A percentile compares a stretch with the other conserved stretches of the same genome.
Evolutionary conservation across 1,140 invertebrate species (phyloP).

Genomic region (Ruditapes philippinarum): DNA sequence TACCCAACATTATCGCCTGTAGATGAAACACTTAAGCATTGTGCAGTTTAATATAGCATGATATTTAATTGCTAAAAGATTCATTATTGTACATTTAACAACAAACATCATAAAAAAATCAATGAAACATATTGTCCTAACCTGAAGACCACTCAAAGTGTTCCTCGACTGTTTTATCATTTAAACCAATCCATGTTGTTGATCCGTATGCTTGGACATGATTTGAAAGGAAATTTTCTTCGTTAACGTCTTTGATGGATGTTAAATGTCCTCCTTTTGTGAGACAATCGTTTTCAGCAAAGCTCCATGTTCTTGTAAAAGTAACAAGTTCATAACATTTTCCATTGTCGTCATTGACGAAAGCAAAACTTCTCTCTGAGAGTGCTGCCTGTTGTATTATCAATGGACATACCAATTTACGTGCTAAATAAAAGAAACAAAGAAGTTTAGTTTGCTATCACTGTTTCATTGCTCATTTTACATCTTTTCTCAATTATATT

Average conservation of each 20-base stretch:
- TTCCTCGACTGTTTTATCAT: background rate
- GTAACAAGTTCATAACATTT: conserved; percentile 29
- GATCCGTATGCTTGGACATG: background rate
- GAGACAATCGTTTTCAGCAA: background rate
- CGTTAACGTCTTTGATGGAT: background rate
- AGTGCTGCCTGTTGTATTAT: background rate
- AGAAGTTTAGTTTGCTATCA: background rate
- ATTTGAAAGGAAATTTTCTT: background rate
- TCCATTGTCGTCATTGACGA: background rate
- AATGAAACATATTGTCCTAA: no score
- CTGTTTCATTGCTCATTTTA: background rate
- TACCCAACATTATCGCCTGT: background rate
- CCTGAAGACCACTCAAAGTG: conserved; percentile 42
- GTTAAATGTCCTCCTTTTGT: conserved; percentile 22
- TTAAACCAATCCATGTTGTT: background rate
- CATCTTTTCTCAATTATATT: background rate
- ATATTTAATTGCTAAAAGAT: no score
- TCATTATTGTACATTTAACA: no score
- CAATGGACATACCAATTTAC: background rate
- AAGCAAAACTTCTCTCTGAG: background rate
- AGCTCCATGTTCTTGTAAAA: background rate
- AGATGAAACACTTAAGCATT: background rate
- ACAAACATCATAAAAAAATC: no score
- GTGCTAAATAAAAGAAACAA: background rate
- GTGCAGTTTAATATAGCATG: background rate